Percentiles rank a stretch among this genome's conserved stretches.
Conservation (phyloP, 92 coral and sea anemone genomes). For the Metridium senile region DNA sequence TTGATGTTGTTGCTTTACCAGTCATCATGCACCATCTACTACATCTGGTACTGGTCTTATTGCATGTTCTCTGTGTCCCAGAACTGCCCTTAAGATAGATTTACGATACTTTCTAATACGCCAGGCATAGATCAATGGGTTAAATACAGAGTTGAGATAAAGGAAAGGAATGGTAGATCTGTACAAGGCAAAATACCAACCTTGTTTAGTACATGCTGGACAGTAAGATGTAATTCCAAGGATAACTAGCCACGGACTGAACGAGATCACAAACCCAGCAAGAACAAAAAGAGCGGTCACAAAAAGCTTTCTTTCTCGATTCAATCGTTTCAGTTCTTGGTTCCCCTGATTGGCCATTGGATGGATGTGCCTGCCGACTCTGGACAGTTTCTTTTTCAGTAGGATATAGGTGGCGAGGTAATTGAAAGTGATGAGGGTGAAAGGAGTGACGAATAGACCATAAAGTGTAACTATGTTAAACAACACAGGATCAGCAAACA, state of each 20-base stretch:
- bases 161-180: slow-evolving; percentile 52
- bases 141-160: slow-evolving; percentile 52
- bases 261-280: slow-evolving; percentile 44
- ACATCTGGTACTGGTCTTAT: neutral
- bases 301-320: slow-evolving; percentile 9
- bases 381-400: neutral
- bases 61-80: neutral
- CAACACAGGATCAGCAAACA: neutral
- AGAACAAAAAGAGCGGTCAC: slow-evolving; percentile 20
- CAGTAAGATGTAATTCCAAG: slow-evolving; percentile 15
- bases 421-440: slow-evolving; percentile 1
- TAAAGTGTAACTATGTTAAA: slow-evolving; percentile 1
- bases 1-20: no score
- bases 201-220: neutral
- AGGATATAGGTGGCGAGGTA: neutral
- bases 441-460: slow-evolving; percentile 23
- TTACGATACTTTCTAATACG: slow-evolving; percentile 46
- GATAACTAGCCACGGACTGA: slow-evolving; percentile 36
- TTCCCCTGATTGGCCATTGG: neutral
- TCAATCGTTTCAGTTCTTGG: neutral
- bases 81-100: slow-evolving; percentile 16
- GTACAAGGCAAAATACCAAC: slow-evolving; percentile 51
- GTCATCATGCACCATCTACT: no score
- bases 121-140: slow-evolving; percentile 64
- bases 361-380: no score